These are phyloP conservation scores for Scaptomyza caliginosa DNA, from an alignment of 2,888 invertebrate species.

Conservation along the genomic window DNA sequence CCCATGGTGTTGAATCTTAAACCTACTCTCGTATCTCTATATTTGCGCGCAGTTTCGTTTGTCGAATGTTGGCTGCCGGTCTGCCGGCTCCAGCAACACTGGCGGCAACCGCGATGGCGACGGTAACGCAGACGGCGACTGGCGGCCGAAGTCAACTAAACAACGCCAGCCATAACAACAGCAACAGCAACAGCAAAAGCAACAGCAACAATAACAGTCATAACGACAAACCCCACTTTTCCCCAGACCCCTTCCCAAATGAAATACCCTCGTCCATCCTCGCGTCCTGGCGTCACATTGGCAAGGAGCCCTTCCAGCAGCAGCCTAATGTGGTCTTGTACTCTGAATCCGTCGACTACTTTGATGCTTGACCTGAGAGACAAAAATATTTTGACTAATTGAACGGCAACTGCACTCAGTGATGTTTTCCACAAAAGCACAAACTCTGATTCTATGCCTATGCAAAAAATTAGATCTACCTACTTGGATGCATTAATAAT, in stretches of 20 bases:
- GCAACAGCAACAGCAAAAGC: slow-evolving; percentile 63
- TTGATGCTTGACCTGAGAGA: slow-evolving; percentile 14
- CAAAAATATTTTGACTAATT: slow-evolving; percentile 22
- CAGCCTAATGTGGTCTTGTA: slow-evolving; percentile 31
- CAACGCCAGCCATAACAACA: slow-evolving; percentile 68
- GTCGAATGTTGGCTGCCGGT: slow-evolving; percentile 79
- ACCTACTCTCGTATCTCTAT: slow-evolving; percentile 56
- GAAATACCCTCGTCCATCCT: slow-evolving; percentile 56
- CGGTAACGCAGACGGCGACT: slow-evolving; percentile 66
- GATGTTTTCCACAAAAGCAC: background rate
- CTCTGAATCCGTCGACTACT: slow-evolving; percentile 22
- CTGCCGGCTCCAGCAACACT: slow-evolving; percentile 67
- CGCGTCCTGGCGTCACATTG: slow-evolving; percentile 62
- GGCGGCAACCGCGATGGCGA: slow-evolving; percentile 63
- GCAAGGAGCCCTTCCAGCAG: slow-evolving; percentile 49
- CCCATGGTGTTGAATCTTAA: slow-evolving; percentile 80
- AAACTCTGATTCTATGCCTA: background rate
- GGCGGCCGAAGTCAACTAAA: slow-evolving; percentile 77
- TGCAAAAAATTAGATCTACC: too few relatives aligned
- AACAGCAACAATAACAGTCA: slow-evolving; percentile 63
- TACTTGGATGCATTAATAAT: too few relatives aligned
- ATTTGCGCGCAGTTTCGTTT: slow-evolving; percentile 61
- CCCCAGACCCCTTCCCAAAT: background rate
- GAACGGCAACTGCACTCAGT: slow-evolving; percentile 1
- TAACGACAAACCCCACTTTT: slow-evolving; percentile 42